Conservation (phyloP, 1,140 invertebrate species). For the Anthonomus grandis region DNA sequence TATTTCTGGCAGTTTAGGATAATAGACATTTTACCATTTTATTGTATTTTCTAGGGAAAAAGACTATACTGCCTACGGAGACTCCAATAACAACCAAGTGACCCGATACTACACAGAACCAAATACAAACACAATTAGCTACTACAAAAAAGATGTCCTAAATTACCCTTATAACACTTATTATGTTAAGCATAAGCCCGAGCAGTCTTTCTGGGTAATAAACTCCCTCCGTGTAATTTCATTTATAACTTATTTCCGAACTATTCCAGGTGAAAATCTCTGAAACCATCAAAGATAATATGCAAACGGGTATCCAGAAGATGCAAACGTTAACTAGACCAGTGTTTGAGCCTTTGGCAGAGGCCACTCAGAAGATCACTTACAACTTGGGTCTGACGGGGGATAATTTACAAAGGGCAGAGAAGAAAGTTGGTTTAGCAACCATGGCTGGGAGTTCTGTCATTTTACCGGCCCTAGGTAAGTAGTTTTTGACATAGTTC, state of each 20-base stretch:
- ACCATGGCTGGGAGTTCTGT: slow-evolving; percentile 54
- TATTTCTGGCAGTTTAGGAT: too few species aligned
- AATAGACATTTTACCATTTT: too few species aligned
- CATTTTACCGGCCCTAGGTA: slow-evolving; percentile 62
- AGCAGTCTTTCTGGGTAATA: slow-evolving; percentile 62
- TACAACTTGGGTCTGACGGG: slow-evolving; percentile 66
- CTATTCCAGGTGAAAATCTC: slow-evolving; percentile 57
- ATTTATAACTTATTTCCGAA: neutral
- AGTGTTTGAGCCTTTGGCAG: slow-evolving; percentile 68
- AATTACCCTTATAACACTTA: slow-evolving; percentile 54
- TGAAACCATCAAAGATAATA: slow-evolving; percentile 66
- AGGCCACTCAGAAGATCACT: slow-evolving; percentile 73
- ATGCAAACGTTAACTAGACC: slow-evolving; percentile 67
- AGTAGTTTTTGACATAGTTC: too few species aligned
- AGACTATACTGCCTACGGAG: slow-evolving; percentile 23
- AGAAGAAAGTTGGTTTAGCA: slow-evolving; percentile 69
- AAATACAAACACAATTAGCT: slow-evolving; percentile 18
- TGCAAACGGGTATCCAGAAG: slow-evolving; percentile 65
- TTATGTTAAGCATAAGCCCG: slow-evolving; percentile 53
- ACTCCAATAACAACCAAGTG: slow-evolving; percentile 33
- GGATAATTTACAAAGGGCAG: slow-evolving; percentile 49
- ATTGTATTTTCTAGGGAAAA: slow-evolving; percentile 25
- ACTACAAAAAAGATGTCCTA: slow-evolving; percentile 44
- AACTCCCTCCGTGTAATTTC: neutral
- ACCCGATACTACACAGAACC: slow-evolving; percentile 24